These are phyloP conservation scores for Chaetorhynchus papuensis DNA, from an alignment of 2,113 vertebrate species.

Conservation along the genomic window DNA sequence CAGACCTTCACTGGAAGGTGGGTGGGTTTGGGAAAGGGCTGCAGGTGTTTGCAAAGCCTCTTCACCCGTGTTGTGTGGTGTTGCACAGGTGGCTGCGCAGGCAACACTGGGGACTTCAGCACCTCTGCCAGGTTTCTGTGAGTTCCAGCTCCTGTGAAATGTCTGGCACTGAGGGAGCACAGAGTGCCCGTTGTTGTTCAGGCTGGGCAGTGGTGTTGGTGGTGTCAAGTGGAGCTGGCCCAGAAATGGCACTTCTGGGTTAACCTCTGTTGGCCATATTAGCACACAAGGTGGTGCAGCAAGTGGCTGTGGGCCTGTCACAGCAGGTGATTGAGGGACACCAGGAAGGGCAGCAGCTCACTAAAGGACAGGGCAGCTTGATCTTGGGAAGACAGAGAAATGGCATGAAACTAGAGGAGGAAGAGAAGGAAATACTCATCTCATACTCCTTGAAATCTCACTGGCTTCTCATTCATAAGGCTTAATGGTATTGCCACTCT, in stretches of 20 bases:
- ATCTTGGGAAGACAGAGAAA: neutral
- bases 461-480: neutral
- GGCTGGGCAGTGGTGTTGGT: neutral
- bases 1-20: neutral
- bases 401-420: neutral
- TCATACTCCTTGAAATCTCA: neutral
- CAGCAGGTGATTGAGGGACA: neutral
- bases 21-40: neutral
- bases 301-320: neutral
- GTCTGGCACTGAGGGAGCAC: neutral
- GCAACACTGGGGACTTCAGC: neutral
- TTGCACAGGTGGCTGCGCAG: neutral
- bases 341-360: neutral
- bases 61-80: neutral
- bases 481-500: neutral
- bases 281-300: neutral
- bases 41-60: neutral
- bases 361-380: neutral
- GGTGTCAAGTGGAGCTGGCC: neutral
- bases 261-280: neutral
- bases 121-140: neutral
- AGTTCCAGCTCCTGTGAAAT: neutral
- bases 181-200: neutral
- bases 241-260: neutral
- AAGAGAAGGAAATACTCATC: neutral